Evolutionary conservation across 2,113 vertebrate species (phyloP), one percentile per base, ranked within the genome.

Genomic region (Esox niger): DNA sequence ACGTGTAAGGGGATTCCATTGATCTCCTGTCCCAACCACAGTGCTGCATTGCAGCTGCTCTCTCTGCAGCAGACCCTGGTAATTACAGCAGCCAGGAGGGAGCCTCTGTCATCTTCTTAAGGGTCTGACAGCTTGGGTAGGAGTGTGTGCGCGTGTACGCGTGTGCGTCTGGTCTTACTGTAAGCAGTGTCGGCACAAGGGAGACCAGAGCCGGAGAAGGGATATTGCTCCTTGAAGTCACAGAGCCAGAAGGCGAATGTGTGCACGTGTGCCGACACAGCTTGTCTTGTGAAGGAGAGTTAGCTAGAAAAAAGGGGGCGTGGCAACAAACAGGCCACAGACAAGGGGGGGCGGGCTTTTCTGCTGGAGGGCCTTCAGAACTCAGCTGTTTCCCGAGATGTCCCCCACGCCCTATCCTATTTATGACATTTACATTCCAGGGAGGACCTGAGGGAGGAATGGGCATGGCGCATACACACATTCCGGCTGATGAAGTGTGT

Each of bases 21-120:
- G 62, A 64, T 64, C 43, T 21, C 15, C 46, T n/a, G 7, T 64
- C 43, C 43, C 43, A 64, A 30, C 43, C 30, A 17, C 25, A 64
- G 13, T 64, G 62, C 15, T 64, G 62, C 62, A 64, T 64, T 64
- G 62, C 62, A 64, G 62, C 38, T 64, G 10, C 46, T 47, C 62
- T 63, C 13, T 15, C 38, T 43, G 32, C 59, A 35, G 62, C 62
- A 64, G 62, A 38, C 29, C 30, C 26, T 49, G 62, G 62, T 49
- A 47, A 64, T 64, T 47, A 64, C 62, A 64, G 62, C 6, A 29
- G 62, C 62, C 1, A 11, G 62, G 13, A 10, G 62, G 20, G 38
- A 64, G 29, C 27, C 38, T 64, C 38, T 64, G 26, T 49, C 62
- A 64, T 49, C 43, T 26, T 15, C 43, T 64, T 43, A n/a, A 27